Conservation (phyloP, 1,140 invertebrate species). For the Drosophila bipectinata region DNA sequence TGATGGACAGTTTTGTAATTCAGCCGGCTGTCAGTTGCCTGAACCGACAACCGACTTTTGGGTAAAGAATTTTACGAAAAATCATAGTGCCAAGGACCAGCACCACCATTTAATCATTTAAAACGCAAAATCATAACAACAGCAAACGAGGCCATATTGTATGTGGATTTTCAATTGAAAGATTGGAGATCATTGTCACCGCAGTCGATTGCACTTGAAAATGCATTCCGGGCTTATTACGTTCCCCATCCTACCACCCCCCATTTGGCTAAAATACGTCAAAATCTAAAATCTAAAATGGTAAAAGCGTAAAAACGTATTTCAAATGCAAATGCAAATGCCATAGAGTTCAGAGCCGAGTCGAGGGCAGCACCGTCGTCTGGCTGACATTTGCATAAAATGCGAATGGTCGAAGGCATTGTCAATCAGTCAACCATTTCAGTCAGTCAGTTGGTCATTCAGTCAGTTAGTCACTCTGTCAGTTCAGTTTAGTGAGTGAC, state of each 20-base stretch:
- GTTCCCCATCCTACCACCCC: not conserved
- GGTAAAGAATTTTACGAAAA: not conserved
- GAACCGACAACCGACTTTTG: no score
- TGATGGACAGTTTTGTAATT: constrained; percentile 19
- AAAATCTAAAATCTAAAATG: not conserved
- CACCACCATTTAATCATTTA: not conserved
- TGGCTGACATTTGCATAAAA: constrained; percentile 73
- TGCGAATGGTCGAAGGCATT: constrained; percentile 37
- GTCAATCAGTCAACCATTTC: constrained; percentile 35
- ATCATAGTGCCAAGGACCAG: not conserved
- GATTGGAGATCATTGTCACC: constrained; percentile 43
- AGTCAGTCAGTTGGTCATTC: constrained; percentile 1
- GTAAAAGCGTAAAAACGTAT: constrained; percentile 33
- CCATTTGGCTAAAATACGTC: constrained; percentile 2
- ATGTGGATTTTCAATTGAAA: constrained; percentile 4
- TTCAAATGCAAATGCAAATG: constrained; percentile 39
- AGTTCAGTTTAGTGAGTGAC: not conserved
- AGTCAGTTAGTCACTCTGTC: constrained; percentile 3
- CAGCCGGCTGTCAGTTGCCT: constrained; percentile 22
- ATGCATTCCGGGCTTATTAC: constrained; percentile 35
- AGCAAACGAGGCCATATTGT: not conserved
- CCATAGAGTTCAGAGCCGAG: constrained; percentile 12
- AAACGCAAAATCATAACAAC: constrained; percentile 36
- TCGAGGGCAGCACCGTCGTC: constrained; percentile 36
- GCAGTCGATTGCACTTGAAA: constrained; percentile 31